A percentile compares a stretch with the other conserved stretches of the same genome.
phyloP scores from a whole-genome alignment of 2,888 invertebrate genomes.

The Buathra laborator region DNA sequence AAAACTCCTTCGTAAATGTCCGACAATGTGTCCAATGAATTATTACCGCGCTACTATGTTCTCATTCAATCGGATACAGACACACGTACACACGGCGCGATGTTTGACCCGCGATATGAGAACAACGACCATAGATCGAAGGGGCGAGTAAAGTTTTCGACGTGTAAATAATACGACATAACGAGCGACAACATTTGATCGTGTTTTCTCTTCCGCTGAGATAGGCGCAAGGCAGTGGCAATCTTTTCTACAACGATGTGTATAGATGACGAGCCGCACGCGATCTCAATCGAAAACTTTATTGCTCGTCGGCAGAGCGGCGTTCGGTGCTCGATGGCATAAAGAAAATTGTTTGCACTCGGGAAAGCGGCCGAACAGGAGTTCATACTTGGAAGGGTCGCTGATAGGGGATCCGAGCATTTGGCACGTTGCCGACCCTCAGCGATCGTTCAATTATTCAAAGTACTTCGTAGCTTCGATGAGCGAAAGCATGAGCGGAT shows the following conservation, averaged over 20 bases:
- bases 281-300: conserved; percentile 17
- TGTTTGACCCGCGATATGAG: neutral
- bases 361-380: conserved; percentile 17
- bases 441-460: conserved; percentile 69
- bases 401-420: conserved; percentile 58
- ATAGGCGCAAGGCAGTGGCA: neutral
- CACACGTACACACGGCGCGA: neutral
- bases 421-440: conserved; percentile 61
- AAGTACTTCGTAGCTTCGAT: conserved; percentile 57
- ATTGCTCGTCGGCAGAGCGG: conserved; percentile 10
- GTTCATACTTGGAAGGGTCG: conserved; percentile 16
- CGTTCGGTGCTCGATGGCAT: conserved; percentile 4
- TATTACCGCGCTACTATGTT: conserved; percentile 23
- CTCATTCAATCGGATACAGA: neutral
- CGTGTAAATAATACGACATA: neutral
- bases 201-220: neutral
- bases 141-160: neutral
- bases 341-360: conserved; percentile 57
- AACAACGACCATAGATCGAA: neutral
- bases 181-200: neutral
- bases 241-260: neutral
- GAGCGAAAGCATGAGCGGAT: conserved; percentile 15
- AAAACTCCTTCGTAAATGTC: conserved; percentile 28
- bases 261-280: neutral
- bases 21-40: conserved; percentile 17